A percentile compares a stretch with the other conserved stretches of the same genome.
Evolutionary conservation across 2,113 vertebrate species (phyloP).

Genomic region (Lagopus leucura): DNA sequence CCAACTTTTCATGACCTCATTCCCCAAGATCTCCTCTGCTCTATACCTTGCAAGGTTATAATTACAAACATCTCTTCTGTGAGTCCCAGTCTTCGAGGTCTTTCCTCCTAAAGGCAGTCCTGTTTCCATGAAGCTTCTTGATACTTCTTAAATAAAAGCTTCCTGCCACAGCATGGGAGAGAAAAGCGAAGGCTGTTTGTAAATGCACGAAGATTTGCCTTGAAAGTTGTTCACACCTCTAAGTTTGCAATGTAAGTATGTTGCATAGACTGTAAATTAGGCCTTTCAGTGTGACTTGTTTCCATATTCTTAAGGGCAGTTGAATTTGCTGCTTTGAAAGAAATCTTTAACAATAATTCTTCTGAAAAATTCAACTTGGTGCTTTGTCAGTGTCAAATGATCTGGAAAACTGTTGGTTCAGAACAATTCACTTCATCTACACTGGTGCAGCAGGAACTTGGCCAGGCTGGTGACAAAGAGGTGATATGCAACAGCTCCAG

Average conservation of each 20-base stretch:
- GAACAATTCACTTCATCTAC: not conserved
- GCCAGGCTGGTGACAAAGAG: not conserved
- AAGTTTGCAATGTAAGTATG: not conserved
- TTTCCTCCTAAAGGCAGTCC: not conserved
- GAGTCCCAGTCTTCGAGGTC: not conserved
- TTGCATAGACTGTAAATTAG: not conserved
- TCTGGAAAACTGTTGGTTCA: not conserved
- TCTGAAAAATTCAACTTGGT: not conserved
- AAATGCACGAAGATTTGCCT: not conserved
- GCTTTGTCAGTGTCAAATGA: not conserved
- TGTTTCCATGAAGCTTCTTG: not conserved
- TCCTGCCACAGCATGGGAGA: not conserved
- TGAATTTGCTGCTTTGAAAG: not conserved
- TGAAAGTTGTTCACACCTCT: not conserved
- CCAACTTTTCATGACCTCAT: not conserved
- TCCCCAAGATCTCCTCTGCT: not conserved
- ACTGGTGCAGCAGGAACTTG: not conserved
- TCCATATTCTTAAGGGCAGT: not conserved
- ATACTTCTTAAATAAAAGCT: not conserved
- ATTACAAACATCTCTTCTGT: not conserved
- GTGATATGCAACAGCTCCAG: not conserved
- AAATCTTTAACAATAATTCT: not conserved
- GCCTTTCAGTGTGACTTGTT: not conserved
- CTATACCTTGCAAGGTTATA: not conserved
- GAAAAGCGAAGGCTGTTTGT: not conserved